Evolutionary conservation across 1,140 invertebrate genomes (phyloP).

Genomic region (Drosophila ironensis): DNA sequence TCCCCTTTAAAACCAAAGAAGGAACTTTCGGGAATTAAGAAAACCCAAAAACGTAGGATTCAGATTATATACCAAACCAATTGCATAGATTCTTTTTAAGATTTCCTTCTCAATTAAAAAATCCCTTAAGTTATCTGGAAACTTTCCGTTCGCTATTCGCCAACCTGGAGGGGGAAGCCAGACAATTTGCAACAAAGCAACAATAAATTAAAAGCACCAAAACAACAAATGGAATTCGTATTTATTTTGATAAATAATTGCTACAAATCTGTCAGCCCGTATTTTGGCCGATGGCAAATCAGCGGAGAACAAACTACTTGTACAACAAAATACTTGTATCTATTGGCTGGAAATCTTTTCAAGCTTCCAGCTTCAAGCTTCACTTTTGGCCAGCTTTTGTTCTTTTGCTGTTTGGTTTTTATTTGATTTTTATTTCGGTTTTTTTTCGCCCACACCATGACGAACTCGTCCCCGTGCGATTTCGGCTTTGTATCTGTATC

Average conservation of each 20-base stretch:
- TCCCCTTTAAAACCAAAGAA: no score
- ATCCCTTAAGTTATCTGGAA: no score
- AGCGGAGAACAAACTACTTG: not conserved
- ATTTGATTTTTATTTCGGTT: not conserved
- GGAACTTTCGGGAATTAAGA: no score
- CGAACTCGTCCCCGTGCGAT: conserved; percentile 9
- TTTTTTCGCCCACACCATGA: conserved; percentile 26
- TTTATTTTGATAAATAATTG: conserved; percentile 55
- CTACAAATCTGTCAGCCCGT: conserved; percentile 65
- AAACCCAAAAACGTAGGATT: no score
- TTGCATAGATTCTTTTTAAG: no score
- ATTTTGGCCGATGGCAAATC: conserved; percentile 39
- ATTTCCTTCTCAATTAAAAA: no score
- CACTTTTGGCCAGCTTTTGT: conserved; percentile 40
- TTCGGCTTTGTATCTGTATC: conserved; percentile 17
- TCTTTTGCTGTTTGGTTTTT: conserved; percentile 6
- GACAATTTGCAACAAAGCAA: no score
- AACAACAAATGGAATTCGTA: conserved; percentile 3
- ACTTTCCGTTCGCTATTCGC: no score
- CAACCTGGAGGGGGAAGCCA: no score
- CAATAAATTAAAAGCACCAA: no score
- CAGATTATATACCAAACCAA: no score
- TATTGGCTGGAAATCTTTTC: conserved; percentile 33
- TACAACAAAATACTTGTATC: conserved; percentile 21
- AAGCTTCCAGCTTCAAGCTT: conserved; percentile 19